These are phyloP conservation scores for Drepana arcuata DNA, from an alignment of 1,140 invertebrate genomes.

Conservation along the genomic window DNA sequence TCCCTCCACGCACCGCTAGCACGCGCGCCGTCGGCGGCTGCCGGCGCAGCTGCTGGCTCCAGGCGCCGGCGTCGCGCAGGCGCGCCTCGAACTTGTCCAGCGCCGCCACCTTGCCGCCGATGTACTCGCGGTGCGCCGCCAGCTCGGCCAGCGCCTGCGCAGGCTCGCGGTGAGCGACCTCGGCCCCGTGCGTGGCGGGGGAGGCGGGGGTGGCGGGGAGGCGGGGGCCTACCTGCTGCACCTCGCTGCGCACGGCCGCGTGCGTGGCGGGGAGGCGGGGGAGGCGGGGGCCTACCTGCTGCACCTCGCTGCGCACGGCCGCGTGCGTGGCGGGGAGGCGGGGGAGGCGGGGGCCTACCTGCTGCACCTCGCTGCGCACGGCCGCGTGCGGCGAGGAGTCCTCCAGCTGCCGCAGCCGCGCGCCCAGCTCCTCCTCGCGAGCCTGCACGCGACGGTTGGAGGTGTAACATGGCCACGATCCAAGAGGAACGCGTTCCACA, in stretches of 20 bases:
- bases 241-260: neutral
- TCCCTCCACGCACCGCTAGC: too few relatives aligned
- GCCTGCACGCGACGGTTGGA: conserved; percentile 75
- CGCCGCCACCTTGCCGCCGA: conserved; percentile 74
- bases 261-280: neutral
- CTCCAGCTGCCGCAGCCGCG: conserved; percentile 73
- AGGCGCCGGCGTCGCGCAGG: conserved; percentile 72
- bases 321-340: too few relatives aligned
- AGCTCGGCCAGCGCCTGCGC: conserved; percentile 62
- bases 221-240: neutral
- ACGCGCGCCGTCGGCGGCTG: conserved; percentile 61
- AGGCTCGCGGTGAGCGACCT: too few relatives aligned
- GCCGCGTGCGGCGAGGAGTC: conserved; percentile 63
- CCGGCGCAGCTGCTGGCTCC: conserved; percentile 46
- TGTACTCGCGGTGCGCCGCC: conserved; percentile 72
- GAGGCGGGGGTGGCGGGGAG: too few relatives aligned
- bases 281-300: too few relatives aligned
- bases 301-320: neutral
- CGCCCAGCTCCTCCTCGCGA: conserved; percentile 77
- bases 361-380: conserved; percentile 48
- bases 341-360: conserved; percentile 58
- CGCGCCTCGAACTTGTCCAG: conserved; percentile 74
- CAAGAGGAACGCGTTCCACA: too few relatives aligned
- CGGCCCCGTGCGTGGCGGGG: neutral
- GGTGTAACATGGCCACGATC: too few relatives aligned